Conservation (phyloP, 2,888 invertebrate species). For the Pyrrhia umbra region DNA sequence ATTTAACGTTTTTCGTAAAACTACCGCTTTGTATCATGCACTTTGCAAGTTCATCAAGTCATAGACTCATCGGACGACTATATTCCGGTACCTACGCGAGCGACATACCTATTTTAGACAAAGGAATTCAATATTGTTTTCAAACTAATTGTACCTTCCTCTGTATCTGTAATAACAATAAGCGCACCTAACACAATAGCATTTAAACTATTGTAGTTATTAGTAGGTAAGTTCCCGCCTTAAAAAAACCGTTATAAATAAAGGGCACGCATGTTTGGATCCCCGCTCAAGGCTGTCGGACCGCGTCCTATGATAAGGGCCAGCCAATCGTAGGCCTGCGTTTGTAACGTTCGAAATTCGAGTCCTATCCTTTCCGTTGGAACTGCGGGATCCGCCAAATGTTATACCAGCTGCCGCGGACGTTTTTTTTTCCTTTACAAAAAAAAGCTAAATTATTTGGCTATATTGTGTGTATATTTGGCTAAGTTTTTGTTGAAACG, state of each 20-base stretch:
- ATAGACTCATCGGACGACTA: not conserved
- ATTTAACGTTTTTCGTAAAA: not conserved
- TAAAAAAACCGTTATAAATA: constrained; percentile 72
- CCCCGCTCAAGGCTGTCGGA: constrained; percentile 74
- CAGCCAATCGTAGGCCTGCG: constrained; percentile 78
- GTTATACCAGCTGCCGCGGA: constrained; percentile 43
- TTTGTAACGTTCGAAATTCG: constrained; percentile 79
- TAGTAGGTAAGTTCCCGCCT: constrained; percentile 53
- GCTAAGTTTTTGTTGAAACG: too few relatives aligned
- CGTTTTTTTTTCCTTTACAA: not conserved
- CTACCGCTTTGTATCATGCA: not conserved
- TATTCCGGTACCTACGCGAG: not conserved
- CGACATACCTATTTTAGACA: constrained; percentile 30
- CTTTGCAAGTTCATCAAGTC: not conserved
- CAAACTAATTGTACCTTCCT: not conserved
- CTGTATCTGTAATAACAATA: constrained; percentile 16
- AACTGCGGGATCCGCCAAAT: constrained; percentile 45
- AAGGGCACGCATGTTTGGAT: constrained; percentile 75
- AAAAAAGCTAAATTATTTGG: not conserved
- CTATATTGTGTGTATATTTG: too few relatives aligned
- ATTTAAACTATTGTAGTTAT: not conserved
- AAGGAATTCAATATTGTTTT: constrained; percentile 40
- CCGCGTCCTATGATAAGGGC: constrained; percentile 84
- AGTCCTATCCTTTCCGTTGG: constrained; percentile 41
- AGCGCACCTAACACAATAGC: constrained; percentile 11